Percentiles rank a stretch among this genome's conserved stretches.
Evolutionary conservation across 2,888 invertebrate species (phyloP).

Genomic region (Macropis europaea): DNA sequence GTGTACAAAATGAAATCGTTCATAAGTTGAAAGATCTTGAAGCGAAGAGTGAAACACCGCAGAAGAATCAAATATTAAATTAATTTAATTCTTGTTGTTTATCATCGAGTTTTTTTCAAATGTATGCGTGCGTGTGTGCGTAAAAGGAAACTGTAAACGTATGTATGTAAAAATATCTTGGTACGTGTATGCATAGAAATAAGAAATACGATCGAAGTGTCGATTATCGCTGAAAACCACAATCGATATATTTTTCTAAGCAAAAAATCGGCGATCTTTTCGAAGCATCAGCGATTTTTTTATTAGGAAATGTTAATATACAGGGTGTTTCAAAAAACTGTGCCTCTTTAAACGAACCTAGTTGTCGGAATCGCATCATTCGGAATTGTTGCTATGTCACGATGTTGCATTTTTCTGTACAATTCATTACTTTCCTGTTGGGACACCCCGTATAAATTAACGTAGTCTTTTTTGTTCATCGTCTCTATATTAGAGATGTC

Average conservation of each 20-base stretch:
- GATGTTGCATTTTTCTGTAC: slow-evolving; percentile 23
- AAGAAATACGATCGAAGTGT: slow-evolving; percentile 17
- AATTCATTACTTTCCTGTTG: background rate
- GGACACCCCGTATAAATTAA: slow-evolving; percentile 27
- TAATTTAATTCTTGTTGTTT: slow-evolving; percentile 29
- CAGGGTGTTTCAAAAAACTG: slow-evolving; percentile 14
- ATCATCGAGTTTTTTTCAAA: slow-evolving; percentile 14
- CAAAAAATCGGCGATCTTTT: slow-evolving; percentile 19
- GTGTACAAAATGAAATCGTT: background rate
- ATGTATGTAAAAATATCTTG: slow-evolving; percentile 2
- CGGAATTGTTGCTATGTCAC: background rate
- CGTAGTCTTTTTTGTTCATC: slow-evolving; percentile 25
- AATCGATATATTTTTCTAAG: slow-evolving; percentile 48
- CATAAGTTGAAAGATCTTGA: background rate
- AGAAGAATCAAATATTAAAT: slow-evolving; percentile 29
- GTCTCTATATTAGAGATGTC: slow-evolving; percentile 74
- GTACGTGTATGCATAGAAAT: slow-evolving; percentile 10
- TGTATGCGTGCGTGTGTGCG: background rate
- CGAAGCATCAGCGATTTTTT: slow-evolving; percentile 22
- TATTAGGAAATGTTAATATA: slow-evolving; percentile 21
- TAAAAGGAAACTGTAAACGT: background rate
- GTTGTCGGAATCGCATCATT: slow-evolving; percentile 9
- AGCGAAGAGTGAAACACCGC: slow-evolving; percentile 26
- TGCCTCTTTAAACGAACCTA: slow-evolving; percentile 5
- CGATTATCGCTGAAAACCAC: slow-evolving; percentile 11